Evolutionary conservation across 92 coral and sea anemone species (phyloP).

Genomic region (Paragorgia papillata): DNA sequence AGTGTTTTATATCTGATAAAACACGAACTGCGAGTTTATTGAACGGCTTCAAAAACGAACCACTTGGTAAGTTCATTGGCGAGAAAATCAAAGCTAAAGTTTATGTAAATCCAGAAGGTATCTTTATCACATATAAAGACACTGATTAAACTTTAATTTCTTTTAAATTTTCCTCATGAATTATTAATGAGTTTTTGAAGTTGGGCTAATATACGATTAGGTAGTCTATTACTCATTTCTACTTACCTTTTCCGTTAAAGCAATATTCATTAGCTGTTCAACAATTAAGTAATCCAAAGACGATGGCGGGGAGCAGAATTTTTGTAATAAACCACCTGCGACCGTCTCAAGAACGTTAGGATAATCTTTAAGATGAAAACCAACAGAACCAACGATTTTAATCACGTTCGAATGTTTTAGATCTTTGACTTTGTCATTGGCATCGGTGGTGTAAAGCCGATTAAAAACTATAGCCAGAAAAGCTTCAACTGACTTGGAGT

Average conservation of each 20-base stretch:
- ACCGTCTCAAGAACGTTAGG: conserved; percentile 89
- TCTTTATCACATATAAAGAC: too few species aligned
- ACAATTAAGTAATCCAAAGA: conserved; percentile 92
- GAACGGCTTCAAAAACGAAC: too few species aligned
- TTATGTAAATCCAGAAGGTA: too few species aligned
- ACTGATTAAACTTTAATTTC: too few species aligned
- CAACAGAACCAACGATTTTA: conserved; percentile 86
- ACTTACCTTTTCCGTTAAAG: conserved; percentile 81
- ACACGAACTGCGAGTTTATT: too few species aligned
- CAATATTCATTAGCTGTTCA: conserved; percentile 79
- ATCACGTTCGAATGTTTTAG: conserved; percentile 87
- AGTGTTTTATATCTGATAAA: too few species aligned
- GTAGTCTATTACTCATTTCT: too few species aligned
- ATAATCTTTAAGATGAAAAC: conserved; percentile 73
- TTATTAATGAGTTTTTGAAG: too few species aligned
- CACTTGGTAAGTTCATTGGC: not conserved
- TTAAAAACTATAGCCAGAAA: conserved; percentile 87
- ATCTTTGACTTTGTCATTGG: conserved; percentile 71
- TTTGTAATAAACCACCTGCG: conserved; percentile 80
- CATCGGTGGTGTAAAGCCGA: conserved; percentile 79
- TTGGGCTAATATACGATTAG: too few species aligned
- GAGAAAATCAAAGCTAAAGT: not conserved
- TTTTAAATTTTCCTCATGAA: too few species aligned
- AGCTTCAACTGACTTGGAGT: conserved; percentile 86
- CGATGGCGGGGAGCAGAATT: conserved; percentile 93